Percentiles rank a stretch among this genome's conserved stretches.
These are phyloP conservation scores for Diprion similis DNA, from an alignment of 1,140 invertebrate species.

Conservation along the genomic window DNA sequence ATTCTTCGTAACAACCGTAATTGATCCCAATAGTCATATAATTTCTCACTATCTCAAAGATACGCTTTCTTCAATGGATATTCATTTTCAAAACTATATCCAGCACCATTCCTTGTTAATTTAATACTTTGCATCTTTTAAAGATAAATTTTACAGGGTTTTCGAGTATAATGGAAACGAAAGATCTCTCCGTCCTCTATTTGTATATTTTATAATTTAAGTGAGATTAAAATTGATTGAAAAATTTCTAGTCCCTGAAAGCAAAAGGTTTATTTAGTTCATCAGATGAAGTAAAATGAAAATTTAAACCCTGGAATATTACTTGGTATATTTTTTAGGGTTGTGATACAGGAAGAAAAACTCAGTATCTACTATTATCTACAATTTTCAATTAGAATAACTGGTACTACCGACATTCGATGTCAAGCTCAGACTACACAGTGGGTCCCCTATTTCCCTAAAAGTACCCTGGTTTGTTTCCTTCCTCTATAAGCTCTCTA, in stretches of 20 bases:
- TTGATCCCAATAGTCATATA: constrained; percentile 1
- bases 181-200: not conserved
- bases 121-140: not conserved
- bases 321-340: not conserved
- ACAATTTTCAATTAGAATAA: not conserved
- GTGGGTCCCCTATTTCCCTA: too few species aligned
- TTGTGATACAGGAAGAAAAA: not conserved
- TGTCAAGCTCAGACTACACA: too few species aligned
- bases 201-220: too few species aligned
- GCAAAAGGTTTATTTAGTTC: too few species aligned
- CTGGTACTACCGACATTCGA: too few species aligned
- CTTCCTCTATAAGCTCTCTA: too few species aligned
- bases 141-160: not conserved
- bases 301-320: not conserved
- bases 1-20: not conserved
- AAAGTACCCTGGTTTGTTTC: too few species aligned
- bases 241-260: too few species aligned
- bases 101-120: not conserved
- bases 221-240: too few species aligned
- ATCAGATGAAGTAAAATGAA: not conserved
- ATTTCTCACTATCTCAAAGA: not conserved
- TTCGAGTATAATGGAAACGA: constrained; percentile 1
- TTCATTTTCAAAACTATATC: not conserved
- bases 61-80: not conserved
- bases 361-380: not conserved